Percentiles rank a stretch among this genome's conserved stretches.
Conservation (phyloP, 2,113 vertebrate species). For the Bothrops jararaca region DNA sequence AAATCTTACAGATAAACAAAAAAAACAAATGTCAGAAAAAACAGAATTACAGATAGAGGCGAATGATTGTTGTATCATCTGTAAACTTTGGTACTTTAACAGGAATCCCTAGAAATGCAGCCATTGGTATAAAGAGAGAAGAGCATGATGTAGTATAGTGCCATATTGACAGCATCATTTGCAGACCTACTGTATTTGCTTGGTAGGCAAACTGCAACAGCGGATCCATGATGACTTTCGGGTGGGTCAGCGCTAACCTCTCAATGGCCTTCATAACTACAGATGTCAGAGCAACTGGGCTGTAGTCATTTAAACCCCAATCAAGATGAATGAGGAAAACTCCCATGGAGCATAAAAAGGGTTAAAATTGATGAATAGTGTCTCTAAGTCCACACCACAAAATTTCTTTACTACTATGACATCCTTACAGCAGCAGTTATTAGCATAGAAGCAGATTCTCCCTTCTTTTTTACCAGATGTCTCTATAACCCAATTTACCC, state of each 20-base stretch:
- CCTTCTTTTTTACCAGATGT: background rate
- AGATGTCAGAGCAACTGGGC: background rate
- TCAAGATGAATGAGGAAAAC: background rate
- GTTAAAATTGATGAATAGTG: background rate
- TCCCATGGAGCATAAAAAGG: background rate
- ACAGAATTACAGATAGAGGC: no score
- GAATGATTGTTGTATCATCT: background rate
- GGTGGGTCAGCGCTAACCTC: background rate
- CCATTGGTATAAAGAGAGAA: background rate
- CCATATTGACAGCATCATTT: background rate
- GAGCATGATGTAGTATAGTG: background rate
- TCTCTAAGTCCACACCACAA: background rate
- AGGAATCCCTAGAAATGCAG: background rate
- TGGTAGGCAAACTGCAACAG: background rate
- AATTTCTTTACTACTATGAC: background rate
- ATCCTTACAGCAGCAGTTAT: background rate
- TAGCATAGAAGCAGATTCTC: background rate
- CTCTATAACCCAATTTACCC: background rate
- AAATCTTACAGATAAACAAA: no score
- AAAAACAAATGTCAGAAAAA: no score
- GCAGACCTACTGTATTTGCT: background rate
- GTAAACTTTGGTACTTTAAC: background rate
- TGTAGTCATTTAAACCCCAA: background rate
- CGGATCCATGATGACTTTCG: background rate
- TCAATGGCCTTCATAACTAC: no score